Evolutionary conservation across 2,797 vertebrate species (phyloP).

Genomic region (Pangasius mekongensis): DNA sequence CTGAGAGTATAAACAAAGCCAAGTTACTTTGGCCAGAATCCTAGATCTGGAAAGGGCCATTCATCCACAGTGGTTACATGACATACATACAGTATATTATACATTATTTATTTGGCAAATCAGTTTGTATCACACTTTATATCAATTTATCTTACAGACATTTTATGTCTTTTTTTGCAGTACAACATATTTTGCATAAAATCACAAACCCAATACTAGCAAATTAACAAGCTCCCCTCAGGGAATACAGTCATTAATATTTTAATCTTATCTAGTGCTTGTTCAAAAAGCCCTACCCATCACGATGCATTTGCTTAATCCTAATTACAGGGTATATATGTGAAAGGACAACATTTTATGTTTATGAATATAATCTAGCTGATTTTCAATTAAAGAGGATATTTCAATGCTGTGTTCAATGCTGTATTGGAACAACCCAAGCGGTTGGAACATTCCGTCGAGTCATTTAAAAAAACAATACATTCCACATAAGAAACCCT

Average conservation of each 20-base stretch:
- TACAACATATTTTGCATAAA: background rate
- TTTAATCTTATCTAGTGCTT: constrained; percentile 7
- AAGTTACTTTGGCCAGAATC: background rate
- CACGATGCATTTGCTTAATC: constrained; percentile 18
- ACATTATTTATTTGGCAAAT: background rate
- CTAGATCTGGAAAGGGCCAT: background rate
- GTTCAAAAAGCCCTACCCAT: background rate
- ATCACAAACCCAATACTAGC: background rate
- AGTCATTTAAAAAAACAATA: background rate
- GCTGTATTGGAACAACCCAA: background rate
- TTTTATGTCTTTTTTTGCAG: background rate
- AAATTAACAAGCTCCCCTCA: background rate
- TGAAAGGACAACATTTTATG: background rate
- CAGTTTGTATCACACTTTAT: background rate
- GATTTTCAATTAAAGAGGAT: constrained; percentile 9
- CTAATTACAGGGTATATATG: background rate
- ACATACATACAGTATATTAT: background rate
- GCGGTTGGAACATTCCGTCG: background rate
- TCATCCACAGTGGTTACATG: background rate
- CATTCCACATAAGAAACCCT: background rate
- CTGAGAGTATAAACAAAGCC: background rate
- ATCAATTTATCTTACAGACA: background rate
- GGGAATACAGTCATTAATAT: background rate
- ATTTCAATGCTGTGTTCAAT: background rate
- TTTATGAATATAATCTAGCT: background rate